A percentile compares a stretch with the other conserved stretches of the same genome.
These are phyloP conservation scores for Gymnodraco acuticeps DNA, from an alignment of 2,797 vertebrate genomes.

Conservation along the genomic window DNA sequence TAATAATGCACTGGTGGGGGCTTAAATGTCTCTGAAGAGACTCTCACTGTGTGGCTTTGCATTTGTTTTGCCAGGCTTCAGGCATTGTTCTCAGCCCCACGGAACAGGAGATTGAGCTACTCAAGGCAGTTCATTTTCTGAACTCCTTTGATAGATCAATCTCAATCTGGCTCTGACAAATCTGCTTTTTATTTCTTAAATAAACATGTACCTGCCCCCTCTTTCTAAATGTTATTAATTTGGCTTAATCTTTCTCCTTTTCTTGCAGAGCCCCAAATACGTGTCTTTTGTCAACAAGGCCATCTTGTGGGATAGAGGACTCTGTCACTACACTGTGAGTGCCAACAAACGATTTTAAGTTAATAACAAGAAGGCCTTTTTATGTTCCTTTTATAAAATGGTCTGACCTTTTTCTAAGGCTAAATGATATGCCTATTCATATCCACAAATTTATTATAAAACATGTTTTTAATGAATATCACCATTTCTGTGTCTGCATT, in stretches of 20 bases:
- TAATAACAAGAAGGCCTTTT: background rate
- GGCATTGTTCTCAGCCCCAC: constrained; percentile 41
- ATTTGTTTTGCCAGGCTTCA: constrained; percentile 45
- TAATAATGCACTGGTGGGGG: constrained; percentile 68
- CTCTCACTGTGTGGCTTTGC: constrained; percentile 48
- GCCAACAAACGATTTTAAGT: background rate
- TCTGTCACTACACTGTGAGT: constrained; percentile 63
- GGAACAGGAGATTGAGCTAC: constrained; percentile 32
- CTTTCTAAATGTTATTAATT: background rate
- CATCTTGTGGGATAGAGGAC: constrained; percentile 77
- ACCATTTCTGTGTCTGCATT: no score
- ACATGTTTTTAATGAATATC: no score
- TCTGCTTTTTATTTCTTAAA: constrained; percentile 10
- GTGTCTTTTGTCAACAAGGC: constrained; percentile 77
- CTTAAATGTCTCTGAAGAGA: constrained; percentile 47
- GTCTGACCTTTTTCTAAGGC: background rate
- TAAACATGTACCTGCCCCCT: background rate
- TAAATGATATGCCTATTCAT: no score
- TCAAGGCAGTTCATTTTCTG: constrained; percentile 34
- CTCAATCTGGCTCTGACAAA: constrained; percentile 22
- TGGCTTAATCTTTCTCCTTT: constrained; percentile 44
- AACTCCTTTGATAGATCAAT: constrained; percentile 37
- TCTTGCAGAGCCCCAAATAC: constrained; percentile 73
- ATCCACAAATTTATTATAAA: no score
- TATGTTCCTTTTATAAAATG: background rate